Percentiles rank a stretch among this genome's conserved stretches.
Conservation (phyloP, 2,888 invertebrate genomes). For the Platycheirus rosarum region DNA sequence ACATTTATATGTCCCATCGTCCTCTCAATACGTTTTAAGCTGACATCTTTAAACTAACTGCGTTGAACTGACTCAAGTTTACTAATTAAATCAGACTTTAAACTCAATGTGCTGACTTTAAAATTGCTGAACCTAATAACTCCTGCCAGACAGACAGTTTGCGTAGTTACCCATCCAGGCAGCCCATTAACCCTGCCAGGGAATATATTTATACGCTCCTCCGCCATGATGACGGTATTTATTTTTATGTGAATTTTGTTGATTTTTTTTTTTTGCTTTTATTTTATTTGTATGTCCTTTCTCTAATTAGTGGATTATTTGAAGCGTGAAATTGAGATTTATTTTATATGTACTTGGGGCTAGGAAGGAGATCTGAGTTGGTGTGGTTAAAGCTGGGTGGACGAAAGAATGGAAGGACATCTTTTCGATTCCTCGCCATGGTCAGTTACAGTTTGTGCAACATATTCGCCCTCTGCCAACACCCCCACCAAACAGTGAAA, state of each 20-base stretch:
- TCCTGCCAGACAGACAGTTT: constrained; percentile 28
- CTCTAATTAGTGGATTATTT: constrained; percentile 66
- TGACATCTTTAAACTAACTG: constrained; percentile 25
- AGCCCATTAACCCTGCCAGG: constrained; percentile 23
- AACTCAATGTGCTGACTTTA: constrained; percentile 5
- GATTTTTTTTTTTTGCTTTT: constrained; percentile 20
- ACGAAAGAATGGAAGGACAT: constrained; percentile 21
- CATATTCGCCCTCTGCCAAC: constrained; percentile 12
- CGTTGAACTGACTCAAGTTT: constrained; percentile 8
- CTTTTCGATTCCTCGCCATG: constrained; percentile 15
- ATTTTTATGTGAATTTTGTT: constrained; percentile 46
- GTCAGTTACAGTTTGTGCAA: constrained; percentile 25
- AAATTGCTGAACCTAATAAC: constrained; percentile 23
- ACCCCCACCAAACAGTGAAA: constrained; percentile 23
- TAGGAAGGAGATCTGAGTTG: neutral
- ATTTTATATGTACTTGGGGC: constrained; percentile 55
- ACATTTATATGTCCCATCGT: no score
- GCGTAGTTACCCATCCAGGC: constrained; percentile 5
- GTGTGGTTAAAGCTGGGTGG: neutral
- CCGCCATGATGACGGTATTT: constrained; percentile 35
- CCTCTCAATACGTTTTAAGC: no score
- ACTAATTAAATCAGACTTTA: no score
- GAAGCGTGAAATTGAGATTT: constrained; percentile 72
- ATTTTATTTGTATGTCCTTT: constrained; percentile 47
- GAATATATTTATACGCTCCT: constrained; percentile 2